Evolutionary conservation across 1,140 invertebrate genomes (phyloP), one percentile per base, ranked within the genome.

Genomic region (Hypsibius dujardini): DNA sequence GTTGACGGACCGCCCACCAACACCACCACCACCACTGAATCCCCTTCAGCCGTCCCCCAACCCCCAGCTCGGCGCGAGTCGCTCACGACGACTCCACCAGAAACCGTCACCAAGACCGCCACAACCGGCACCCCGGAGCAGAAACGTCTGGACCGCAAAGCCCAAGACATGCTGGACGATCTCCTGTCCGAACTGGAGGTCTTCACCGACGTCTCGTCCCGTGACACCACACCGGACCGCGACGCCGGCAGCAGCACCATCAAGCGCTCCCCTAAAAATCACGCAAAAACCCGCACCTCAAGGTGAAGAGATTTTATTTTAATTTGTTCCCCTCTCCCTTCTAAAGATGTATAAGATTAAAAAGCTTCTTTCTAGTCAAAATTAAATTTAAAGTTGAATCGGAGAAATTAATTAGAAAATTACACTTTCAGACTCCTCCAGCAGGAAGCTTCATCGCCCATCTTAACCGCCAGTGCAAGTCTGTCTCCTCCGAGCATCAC

Each of bases 221-320:
- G 62, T 42, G 62, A 67, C 7, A 7, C 62, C 7, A 67, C 62
- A 3, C 62, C 62, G 7, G 62, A 67, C 42, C 62, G 62, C 7
- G 62, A 67, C 42, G 62, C 50, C 50, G n/a, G n/a, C n/a, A n/a
- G 50, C 50, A 56, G 50, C 50, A 67, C 62, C 62, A 67, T 67
- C 62, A 67, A 67, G 62, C 62, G 62, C 7, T 67, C 62, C 7
- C 62, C 62, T 12, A 56, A 56, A 56, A n/a, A 7, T 42, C 3
- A 7, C 62, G 62, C 62, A 3, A 67, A 67, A 42, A 42, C 3
- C 62, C 7, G 3, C 3, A 7, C 3, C 50, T 7, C n/a, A n/a
- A n/a, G n/a, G n/a, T n/a, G n/a, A n/a, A n/a, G n/a, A n/a, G n/a
- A n/a, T n/a, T n/a, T n/a, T n/a, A n/a, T n/a, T n/a, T n/a, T n/a